Base-by-base conservation (phyloP, 2,113 vertebrate genomes). In the Pachypanchax playfairii region DNA sequence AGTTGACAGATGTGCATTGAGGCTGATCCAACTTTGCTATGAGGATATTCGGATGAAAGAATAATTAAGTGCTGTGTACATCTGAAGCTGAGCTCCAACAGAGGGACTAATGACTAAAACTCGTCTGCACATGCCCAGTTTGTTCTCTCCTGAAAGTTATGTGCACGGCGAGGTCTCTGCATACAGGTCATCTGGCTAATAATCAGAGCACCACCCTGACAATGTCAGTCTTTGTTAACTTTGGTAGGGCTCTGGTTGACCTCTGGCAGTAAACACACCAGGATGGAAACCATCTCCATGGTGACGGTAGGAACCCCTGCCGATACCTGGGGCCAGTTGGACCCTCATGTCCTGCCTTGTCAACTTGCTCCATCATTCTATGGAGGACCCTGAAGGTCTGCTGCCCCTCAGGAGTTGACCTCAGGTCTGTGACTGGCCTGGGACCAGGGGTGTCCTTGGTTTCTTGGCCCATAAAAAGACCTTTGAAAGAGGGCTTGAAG, bases 221-320 rank as follows among this genome's bases (percentile, higher is more conserved):
- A 80, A 77, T 70, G 80, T 76, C 70, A 33, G 75, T 59, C 80
- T 82, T 86, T 87, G 85, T 90, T 87, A 72, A 69, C 74, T 73
- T 29, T 44, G 39, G 64, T n/a, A 72, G 43, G 29, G 52, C 65
- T 17, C 2, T 28, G 51, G 35, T 38, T 85, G 80, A 90, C 83
- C 85, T 85, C 84, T 83, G 82, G 80, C 86, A 84, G 86, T 75
- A 87, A 89, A 90, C 80, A 82, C 89, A 82, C 77, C 70, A 21
- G 83, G 85, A 85, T 82, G 69, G 77, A 83, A 75, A 48, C 66
- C 68, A 69, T 87, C 75, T 66, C 84, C 82, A 70, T 77, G 82
- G 73, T 46, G 12, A 84, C 73, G 65, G 63, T 39, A 52, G 20
- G 61, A 74, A 80, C 86, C 79, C 89, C 86, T 69, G 84, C 84